Base-by-base conservation (phyloP, 1,140 invertebrate species). In the Solen grandis region DNA sequence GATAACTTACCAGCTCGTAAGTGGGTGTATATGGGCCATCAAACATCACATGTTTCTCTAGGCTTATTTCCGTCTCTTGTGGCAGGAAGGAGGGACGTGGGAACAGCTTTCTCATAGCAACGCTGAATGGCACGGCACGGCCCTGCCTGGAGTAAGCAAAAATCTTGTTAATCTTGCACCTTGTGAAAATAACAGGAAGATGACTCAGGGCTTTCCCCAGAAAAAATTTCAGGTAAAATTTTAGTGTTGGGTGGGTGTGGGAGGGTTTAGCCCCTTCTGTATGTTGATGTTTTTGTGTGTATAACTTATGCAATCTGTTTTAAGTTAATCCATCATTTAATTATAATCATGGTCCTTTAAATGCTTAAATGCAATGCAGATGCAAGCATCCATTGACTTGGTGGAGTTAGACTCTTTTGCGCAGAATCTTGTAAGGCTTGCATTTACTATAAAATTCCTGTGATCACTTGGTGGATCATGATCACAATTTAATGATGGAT, bases 31-130 rank as follows among this genome's bases (percentile, higher is more conserved):
- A 66, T 16, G 75, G 75, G 3, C 75, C 75, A 59, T 68, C 63
- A 10, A 78, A 59, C 2, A 78, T 25, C 16, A 78, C 52, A 46
- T 57, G 62, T 57, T 78, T 78, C 75, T 78, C 75, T 27, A 78
- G 35, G 22, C 29, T 41, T 13, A 78, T 31, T 46, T 78, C 75
- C 4, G 35, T 16, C 27, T 78, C 52, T 0, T 25, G 8, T 50
- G 75, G 75, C 5, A 78, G 22, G 41, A 36, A 68, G 14, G 16
- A 13, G n/a, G 75, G 75, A 27, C 75, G n/a, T 22, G 75, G 75
- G 41, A 78, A 60, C 33, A 78, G 31, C 25, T 35, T 59, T 33
- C 75, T 57, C 33, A 78, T 31, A 0, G 35, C 63, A 14, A 60
- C 75, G 59, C 75, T 78, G 22, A 33, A 60, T 41, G 22, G 65